Percentiles rank a stretch among this genome's conserved stretches.
These are phyloP conservation scores for Leptarthrus brevirostris DNA, from an alignment of 2,888 invertebrate genomes.

Conservation along the genomic window DNA sequence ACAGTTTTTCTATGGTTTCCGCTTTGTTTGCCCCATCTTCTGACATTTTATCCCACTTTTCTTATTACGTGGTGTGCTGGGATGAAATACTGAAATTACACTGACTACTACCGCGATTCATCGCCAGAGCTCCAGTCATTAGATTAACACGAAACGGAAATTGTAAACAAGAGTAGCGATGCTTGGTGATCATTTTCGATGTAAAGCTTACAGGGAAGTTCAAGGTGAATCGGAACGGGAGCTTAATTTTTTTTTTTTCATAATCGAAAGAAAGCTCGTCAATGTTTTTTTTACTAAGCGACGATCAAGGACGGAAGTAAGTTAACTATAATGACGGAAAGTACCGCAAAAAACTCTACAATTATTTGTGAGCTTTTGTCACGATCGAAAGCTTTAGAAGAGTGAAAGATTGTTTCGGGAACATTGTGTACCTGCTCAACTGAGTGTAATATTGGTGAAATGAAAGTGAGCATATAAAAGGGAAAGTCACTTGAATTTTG, in stretches of 20 bases:
- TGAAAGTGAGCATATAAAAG: no score
- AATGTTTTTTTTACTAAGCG: no score
- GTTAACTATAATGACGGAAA: no score
- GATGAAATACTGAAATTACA: no score
- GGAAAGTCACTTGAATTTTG: no score
- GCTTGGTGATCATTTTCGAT: conserved; percentile 9
- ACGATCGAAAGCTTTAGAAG: not conserved
- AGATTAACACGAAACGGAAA: conserved; percentile 24
- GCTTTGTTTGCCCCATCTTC: conserved; percentile 2
- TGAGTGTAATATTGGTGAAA: no score
- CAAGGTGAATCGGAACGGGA: conserved; percentile 35
- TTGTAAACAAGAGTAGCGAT: conserved; percentile 27
- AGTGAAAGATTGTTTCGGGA: not conserved
- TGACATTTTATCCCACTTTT: not conserved
- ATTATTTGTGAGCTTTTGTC: conserved; percentile 8
- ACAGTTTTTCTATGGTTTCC: not conserved
- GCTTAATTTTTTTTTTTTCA: conserved; percentile 15
- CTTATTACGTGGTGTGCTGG: no score
- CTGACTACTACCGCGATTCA: no score
- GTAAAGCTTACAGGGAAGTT: conserved; percentile 44
- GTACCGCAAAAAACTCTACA: conserved; percentile 26
- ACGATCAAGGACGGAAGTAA: conserved; percentile 41
- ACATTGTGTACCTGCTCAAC: not conserved
- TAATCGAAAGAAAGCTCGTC: conserved; percentile 11
- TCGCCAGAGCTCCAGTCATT: no score